Percentiles rank a stretch among this genome's conserved stretches.
Conservation (phyloP, 2,888 invertebrate genomes). For the Andricus quercusramuli region DNA sequence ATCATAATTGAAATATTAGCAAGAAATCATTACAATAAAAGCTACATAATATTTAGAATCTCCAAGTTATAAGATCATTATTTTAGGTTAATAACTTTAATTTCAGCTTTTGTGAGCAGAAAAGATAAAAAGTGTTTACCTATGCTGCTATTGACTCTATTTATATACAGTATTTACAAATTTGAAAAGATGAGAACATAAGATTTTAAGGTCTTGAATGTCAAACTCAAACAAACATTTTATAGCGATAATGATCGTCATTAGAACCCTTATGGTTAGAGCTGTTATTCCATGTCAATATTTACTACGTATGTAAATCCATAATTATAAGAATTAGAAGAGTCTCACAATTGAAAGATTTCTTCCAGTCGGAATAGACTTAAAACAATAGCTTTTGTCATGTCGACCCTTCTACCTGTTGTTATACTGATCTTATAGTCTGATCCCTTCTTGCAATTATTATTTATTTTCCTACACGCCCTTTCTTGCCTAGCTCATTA, state of each 20-base stretch:
- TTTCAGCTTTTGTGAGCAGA: too few species aligned
- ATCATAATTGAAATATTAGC: too few species aligned
- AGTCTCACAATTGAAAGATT: neutral
- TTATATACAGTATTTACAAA: too few species aligned
- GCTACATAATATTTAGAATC: too few species aligned
- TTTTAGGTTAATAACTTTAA: too few species aligned
- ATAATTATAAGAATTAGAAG: neutral
- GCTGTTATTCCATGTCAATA: neutral
- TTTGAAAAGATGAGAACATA: too few species aligned
- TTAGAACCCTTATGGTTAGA: neutral
- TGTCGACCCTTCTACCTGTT: neutral
- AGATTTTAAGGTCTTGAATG: too few species aligned
- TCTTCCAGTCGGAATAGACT: neutral
- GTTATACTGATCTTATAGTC: neutral
- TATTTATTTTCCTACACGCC: conserved; percentile 1
- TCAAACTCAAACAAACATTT: too few species aligned
- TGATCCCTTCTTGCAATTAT: neutral
- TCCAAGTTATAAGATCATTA: too few species aligned
- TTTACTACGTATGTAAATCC: neutral
- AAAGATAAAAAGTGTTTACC: too few species aligned
- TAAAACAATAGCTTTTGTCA: neutral
- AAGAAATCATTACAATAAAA: too few species aligned
- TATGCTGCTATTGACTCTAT: too few species aligned
- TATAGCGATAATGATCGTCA: neutral
- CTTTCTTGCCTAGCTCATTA: neutral